Evolutionary conservation across 2,888 invertebrate genomes (phyloP).

Genomic region (Pyralis farinalis): DNA sequence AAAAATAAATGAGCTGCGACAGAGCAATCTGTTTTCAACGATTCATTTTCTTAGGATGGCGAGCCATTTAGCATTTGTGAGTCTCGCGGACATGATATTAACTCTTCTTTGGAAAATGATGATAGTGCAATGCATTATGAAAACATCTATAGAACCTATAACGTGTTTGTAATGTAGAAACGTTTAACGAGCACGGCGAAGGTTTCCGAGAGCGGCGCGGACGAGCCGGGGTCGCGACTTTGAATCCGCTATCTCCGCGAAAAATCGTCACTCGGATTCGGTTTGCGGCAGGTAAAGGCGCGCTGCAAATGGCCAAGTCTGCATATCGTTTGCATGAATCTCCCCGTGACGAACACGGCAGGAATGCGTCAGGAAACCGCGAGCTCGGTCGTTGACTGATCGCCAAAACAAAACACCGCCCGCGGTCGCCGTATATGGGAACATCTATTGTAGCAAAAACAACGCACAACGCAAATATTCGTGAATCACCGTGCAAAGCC

Average conservation of each 20-base stretch:
- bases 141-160: constrained; percentile 29
- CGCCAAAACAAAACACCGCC: constrained; percentile 43
- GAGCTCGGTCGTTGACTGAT: constrained; percentile 59
- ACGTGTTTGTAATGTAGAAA: constrained; percentile 19
- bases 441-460: constrained; percentile 43
- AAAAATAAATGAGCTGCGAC: constrained; percentile 46
- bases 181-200: constrained; percentile 15
- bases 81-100: not conserved
- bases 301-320: constrained; percentile 45
- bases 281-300: constrained; percentile 31
- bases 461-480: constrained; percentile 45
- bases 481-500: constrained; percentile 55
- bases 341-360: constrained; percentile 47
- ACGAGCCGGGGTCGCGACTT: constrained; percentile 11
- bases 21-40: constrained; percentile 20
- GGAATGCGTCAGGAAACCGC: constrained; percentile 54
- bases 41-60: constrained; percentile 38
- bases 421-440: constrained; percentile 33
- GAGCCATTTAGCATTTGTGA: not conserved
- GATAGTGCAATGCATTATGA: constrained; percentile 37
- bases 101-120: constrained; percentile 44
- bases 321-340: constrained; percentile 67
- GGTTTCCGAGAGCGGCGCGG: constrained; percentile 1
- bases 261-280: constrained; percentile 27
- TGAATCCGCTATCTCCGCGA: constrained; percentile 26